phyloP scores from a whole-genome alignment of 1,140 invertebrate genomes.

The Mactra quadrangularis region DNA sequence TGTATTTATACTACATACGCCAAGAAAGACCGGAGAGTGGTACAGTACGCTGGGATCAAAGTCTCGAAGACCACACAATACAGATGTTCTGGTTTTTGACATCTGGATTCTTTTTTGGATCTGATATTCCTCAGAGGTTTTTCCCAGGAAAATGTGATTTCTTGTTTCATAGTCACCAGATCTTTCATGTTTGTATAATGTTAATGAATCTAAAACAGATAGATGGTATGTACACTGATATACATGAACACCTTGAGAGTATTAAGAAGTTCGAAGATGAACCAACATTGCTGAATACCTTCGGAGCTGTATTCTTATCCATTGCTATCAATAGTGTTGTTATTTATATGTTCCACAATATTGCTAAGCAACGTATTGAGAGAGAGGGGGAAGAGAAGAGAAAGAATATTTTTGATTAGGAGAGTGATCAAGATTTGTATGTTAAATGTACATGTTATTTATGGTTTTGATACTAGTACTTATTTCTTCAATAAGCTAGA shows the following conservation, averaged over 20 bases:
- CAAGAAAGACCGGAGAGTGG: conserved; percentile 45
- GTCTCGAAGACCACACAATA: conserved; percentile 75
- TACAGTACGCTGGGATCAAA: conserved; percentile 70
- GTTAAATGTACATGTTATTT: no score
- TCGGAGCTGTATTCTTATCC: conserved; percentile 73
- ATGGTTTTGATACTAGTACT: no score
- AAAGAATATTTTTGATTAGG: not conserved
- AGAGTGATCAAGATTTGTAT: no score
- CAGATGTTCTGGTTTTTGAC: conserved; percentile 81
- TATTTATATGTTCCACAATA: conserved; percentile 64
- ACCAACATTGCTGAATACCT: conserved; percentile 75
- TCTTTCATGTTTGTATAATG: conserved; percentile 82
- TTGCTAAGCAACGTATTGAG: conserved; percentile 60
- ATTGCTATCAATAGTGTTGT: conserved; percentile 66
- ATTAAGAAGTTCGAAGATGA: conserved; percentile 56
- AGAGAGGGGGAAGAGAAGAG: not conserved
- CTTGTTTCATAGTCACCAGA: conserved; percentile 82
- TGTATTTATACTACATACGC: conserved; percentile 63
- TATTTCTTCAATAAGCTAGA: no score
- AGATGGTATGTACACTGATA: conserved; percentile 77
- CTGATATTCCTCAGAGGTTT: conserved; percentile 81
- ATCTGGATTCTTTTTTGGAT: conserved; percentile 81
- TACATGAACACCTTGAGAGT: conserved; percentile 51
- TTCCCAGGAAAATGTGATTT: conserved; percentile 82
- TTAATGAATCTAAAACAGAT: conserved; percentile 79